These are phyloP conservation scores for Temnothorax ravouxi DNA, from an alignment of 2,888 invertebrate genomes.

Conservation along the genomic window DNA sequence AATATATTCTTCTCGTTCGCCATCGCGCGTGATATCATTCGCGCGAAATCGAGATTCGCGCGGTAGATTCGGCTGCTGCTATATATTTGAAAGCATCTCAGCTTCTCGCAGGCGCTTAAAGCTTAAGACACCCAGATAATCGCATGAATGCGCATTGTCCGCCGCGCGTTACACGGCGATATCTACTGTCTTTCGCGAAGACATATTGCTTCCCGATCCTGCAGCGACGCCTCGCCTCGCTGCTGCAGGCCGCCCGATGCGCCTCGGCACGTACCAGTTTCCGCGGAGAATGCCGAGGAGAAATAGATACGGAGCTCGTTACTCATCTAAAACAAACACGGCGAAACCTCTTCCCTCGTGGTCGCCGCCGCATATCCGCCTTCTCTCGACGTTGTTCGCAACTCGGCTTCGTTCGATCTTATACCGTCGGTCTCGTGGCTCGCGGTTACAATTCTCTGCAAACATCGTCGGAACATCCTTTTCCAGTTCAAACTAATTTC, in stretches of 20 bases:
- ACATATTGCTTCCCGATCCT: slow-evolving; percentile 60
- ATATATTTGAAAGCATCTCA: not conserved
- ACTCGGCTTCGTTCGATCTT: slow-evolving; percentile 39
- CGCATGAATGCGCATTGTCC: slow-evolving; percentile 31
- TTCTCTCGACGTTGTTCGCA: slow-evolving; percentile 30
- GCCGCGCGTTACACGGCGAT: slow-evolving; percentile 35
- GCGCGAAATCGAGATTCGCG: not conserved
- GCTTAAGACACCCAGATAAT: slow-evolving; percentile 20
- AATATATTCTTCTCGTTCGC: not conserved
- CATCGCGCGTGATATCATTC: not conserved
- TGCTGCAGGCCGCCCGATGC: slow-evolving; percentile 10
- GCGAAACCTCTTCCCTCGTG: slow-evolving; percentile 24
- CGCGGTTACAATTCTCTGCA: slow-evolving; percentile 9
- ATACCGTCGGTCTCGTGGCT: slow-evolving; percentile 5
- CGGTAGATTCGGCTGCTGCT: not conserved
- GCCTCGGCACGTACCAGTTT: slow-evolving; percentile 61
- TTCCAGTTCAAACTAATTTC: slow-evolving; percentile 24
- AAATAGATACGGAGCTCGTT: slow-evolving; percentile 62
- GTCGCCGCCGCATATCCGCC: slow-evolving; percentile 1
- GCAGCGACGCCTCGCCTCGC: slow-evolving; percentile 34
- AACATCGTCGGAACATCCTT: slow-evolving; percentile 32
- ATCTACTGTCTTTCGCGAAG: slow-evolving; percentile 42
- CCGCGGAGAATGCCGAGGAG: slow-evolving; percentile 57
- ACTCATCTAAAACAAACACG: slow-evolving; percentile 61
- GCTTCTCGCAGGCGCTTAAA: slow-evolving; percentile 3